These are phyloP conservation scores for Muscicapa adusta DNA, from an alignment of 2,113 vertebrate species.

Conservation along the genomic window DNA sequence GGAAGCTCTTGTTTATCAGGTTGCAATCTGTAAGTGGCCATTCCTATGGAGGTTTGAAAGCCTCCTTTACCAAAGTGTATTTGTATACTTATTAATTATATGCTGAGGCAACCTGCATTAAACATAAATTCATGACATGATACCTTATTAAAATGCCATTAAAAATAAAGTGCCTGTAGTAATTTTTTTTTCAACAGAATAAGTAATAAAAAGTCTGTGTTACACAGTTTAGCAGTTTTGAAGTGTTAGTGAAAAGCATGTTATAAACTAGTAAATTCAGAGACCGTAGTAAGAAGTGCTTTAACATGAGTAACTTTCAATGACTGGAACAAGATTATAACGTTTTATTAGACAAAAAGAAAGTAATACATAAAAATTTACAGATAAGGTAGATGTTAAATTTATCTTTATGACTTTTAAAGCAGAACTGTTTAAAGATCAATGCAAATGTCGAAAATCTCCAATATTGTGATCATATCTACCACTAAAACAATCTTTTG, in stretches of 20 bases:
- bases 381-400: not conserved
- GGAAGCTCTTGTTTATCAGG: not conserved
- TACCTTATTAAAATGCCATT: slow-evolving; percentile 14
- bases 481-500: not conserved
- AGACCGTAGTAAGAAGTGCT: not conserved
- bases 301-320: not conserved
- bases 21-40: not conserved
- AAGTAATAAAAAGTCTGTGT: not conserved
- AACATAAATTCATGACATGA: not conserved
- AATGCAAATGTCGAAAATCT: not conserved
- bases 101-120: not conserved
- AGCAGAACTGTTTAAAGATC: not conserved
- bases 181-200: slow-evolving; percentile 8
- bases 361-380: not conserved
- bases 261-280: not conserved
- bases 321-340: not conserved
- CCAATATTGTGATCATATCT: not conserved
- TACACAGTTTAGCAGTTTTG: not conserved
- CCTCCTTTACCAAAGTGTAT: not conserved
- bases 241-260: not conserved
- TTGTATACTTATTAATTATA: not conserved
- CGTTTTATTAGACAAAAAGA: not conserved
- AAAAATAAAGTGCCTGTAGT: not conserved
- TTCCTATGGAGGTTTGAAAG: not conserved
- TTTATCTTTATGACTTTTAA: not conserved